Conservation (phyloP, 2,113 vertebrate species). For the Sula dactylatra region DNA sequence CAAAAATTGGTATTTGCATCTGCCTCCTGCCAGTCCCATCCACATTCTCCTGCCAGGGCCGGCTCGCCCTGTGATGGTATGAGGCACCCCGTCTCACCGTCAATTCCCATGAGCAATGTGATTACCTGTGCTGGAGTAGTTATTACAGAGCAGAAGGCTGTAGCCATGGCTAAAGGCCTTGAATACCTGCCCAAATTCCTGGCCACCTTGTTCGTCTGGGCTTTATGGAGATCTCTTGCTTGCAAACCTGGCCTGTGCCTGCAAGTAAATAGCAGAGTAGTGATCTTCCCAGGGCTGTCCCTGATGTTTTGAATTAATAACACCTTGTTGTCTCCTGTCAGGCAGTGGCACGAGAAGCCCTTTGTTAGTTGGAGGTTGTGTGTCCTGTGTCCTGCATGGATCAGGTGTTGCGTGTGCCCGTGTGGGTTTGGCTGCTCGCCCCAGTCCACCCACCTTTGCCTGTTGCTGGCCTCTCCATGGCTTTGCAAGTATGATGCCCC, state of each 20-base stretch:
- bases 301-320: neutral
- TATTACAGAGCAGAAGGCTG: neutral
- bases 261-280: neutral
- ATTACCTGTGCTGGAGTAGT: neutral
- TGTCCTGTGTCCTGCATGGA: neutral
- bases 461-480: neutral
- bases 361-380: neutral
- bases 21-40: neutral
- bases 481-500: neutral
- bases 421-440: neutral
- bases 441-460: neutral
- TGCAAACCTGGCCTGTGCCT: neutral
- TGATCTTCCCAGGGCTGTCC: neutral
- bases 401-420: neutral
- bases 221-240: neutral
- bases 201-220: neutral
- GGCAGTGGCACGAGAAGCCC: neutral
- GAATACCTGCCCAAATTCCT: neutral
- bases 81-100: neutral
- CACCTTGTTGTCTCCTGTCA: neutral
- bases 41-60: fast-evolving
- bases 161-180: neutral
- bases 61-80: neutral
- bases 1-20: neutral
- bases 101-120: neutral